Evolutionary conservation across 2,888 invertebrate genomes (phyloP), one percentile per base, ranked within the genome.

Genomic region (Volucella inanis): DNA sequence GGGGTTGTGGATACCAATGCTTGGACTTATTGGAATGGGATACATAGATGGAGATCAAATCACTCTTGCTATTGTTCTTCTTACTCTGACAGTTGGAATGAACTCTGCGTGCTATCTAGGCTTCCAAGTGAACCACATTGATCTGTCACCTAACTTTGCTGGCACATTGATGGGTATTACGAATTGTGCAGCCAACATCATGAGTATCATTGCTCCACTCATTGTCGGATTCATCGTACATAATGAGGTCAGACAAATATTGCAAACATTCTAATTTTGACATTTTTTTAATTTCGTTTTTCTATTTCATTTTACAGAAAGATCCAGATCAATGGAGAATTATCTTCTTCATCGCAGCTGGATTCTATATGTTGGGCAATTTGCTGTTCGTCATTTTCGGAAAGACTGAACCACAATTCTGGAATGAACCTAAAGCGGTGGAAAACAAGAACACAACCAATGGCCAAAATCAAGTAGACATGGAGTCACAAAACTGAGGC

Each of bases 141-240:
- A 97, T 92, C 92, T 97, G 67, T 95, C 97, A 8, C 97, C 97
- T 0, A 96, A 96, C 90, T 96, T 95, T 90, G 96, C 97, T 2
- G 97, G 97, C 39, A 95, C 95, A 0, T 92, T 97, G 87, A 97
- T 97, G 96, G 96, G 91, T 6, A 94, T 97, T 88, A 96, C 96
- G 1, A 97, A 97, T 90, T 95, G 95, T 10, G 92, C 94, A n/a
- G 95, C 96, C 0, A 96, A 96, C 88, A 92, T 96, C 11, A 95
- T 96, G 91, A 96, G 96, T 68, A 95, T 97, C 84, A 92, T 97
- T 87, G 96, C 96, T 0, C 97, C 97, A 0, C 92, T 96, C 0
- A 93, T 95, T 31, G 96, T 96, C 0, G 95, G 95, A 8, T 91
- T 94, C 12, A 94, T 97, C 31, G 94, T 96, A 1, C 92, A 92